Evolutionary conservation across 2,797 vertebrate species (phyloP), one percentile per base, ranked within the genome.

Genomic region (Cuniculus paca): DNA sequence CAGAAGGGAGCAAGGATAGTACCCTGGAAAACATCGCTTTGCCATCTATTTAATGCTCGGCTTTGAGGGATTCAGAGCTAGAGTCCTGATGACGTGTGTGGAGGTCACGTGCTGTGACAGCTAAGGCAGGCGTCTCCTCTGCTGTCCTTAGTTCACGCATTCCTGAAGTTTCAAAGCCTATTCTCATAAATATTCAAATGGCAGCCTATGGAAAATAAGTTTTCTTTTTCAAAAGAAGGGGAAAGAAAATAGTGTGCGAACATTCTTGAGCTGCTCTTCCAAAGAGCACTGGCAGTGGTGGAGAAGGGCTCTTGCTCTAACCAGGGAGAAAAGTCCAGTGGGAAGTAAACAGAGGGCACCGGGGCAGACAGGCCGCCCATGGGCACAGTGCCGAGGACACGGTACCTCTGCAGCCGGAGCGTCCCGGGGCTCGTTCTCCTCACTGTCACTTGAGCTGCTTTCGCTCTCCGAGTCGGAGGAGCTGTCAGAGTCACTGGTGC

Each of bases 401-500:
- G 0, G 45, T 98, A 99, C 99, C 99, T 99, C 98, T 0, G 98
- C 94, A 39, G 98, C 98, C 48, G 98, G 93, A 0, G 98, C 58
- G 91, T 97, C 93, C 5, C 74, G 84, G 89, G 98, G 88, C 77
- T 98, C 83, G 0, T 97, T 98, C 2, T 97, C 98, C 97, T 99
- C 99, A 0, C 98, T 98, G 97, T 98, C 98, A 79, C 99, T 99
- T 1, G 99, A 99, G 88, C 97, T 99, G 98, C 98, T 99, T 95
- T 99, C 99, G 0, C 98, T 99, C 96, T 99, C 99, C 0, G 99
- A 99, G 97, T 99, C 99, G 0, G 99, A 99, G 97, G 99, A 99
- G 97, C 98, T 99, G 95, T 99, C 99, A 0, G 99, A 99, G 93
- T 99, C 99, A n/a, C 99, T 99, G 97, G 99, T 99, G 98, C 98